These are phyloP conservation scores for Amia ocellicauda DNA, from an alignment of 2,113 vertebrate genomes.

Conservation along the genomic window DNA sequence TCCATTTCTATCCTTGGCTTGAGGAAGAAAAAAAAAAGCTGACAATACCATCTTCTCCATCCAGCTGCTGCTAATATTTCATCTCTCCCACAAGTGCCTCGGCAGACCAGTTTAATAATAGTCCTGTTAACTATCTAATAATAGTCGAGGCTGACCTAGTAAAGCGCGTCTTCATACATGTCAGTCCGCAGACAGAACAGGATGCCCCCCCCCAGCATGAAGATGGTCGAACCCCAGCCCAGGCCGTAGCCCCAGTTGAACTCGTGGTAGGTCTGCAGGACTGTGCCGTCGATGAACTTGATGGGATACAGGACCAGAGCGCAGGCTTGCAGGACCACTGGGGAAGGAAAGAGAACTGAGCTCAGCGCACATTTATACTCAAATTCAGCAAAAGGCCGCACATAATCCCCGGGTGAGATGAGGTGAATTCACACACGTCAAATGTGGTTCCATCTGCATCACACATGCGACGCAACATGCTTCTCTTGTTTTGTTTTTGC, in stretches of 20 bases:
- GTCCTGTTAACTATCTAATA: constrained; percentile 46
- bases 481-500: too few relatives aligned
- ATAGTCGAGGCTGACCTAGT: constrained; percentile 50
- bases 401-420: too few relatives aligned
- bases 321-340: constrained; percentile 75
- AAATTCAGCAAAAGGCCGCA: too few relatives aligned
- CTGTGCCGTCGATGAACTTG: constrained; percentile 73
- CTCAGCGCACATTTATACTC: too few relatives aligned
- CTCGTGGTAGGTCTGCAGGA: constrained; percentile 73
- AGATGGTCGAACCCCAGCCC: constrained; percentile 77
- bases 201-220: constrained; percentile 74
- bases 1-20: too few relatives aligned
- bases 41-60: constrained; percentile 18
- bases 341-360: constrained; percentile 16
- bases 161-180: constrained; percentile 66
- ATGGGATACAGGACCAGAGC: constrained; percentile 76
- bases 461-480: too few relatives aligned
- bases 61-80: constrained; percentile 27
- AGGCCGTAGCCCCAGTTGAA: constrained; percentile 83
- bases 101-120: constrained; percentile 34
- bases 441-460: too few relatives aligned
- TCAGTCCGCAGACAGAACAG: constrained; percentile 75
- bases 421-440: too few relatives aligned
- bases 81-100: constrained; percentile 7
- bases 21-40: too few relatives aligned